These are phyloP conservation scores for Darwinula stevensoni DNA, from an alignment of 2,888 invertebrate genomes.

Conservation along the genomic window DNA sequence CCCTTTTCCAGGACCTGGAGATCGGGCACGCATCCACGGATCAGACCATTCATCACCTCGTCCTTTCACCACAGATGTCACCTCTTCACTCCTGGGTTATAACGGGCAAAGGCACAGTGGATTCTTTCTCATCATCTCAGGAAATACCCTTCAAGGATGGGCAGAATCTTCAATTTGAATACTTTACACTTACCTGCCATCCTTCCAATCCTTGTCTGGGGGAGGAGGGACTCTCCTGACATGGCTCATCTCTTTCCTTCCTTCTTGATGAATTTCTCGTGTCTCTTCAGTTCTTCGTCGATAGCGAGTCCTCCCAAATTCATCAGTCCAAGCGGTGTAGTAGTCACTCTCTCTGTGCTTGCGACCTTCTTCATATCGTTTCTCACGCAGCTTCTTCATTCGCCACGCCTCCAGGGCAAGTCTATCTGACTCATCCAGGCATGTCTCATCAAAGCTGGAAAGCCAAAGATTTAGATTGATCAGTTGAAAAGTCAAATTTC, in stretches of 20 bases:
- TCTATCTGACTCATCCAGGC: constrained; percentile 8
- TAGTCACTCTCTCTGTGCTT: constrained; percentile 37
- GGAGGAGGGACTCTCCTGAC: too few relatives aligned
- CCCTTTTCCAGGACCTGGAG: constrained; percentile 19
- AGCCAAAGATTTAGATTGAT: not conserved
- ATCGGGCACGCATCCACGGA: constrained; percentile 63
- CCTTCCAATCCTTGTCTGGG: too few relatives aligned
- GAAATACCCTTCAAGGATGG: too few relatives aligned
- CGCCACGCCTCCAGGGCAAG: constrained; percentile 9
- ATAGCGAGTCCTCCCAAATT: not conserved
- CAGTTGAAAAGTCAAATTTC: not conserved
- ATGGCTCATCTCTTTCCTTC: too few relatives aligned
- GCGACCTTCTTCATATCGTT: too few relatives aligned
- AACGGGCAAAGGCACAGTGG: too few relatives aligned
- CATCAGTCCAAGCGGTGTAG: too few relatives aligned
- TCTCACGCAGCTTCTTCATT: too few relatives aligned
- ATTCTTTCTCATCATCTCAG: too few relatives aligned
- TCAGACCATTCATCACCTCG: constrained; percentile 76
- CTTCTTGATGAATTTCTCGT: too few relatives aligned
- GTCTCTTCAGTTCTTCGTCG: constrained; percentile 6
- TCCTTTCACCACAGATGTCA: not conserved
- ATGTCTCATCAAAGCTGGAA: constrained; percentile 8
- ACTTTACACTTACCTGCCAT: too few relatives aligned
- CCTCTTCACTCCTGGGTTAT: not conserved
- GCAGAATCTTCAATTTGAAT: too few relatives aligned